phyloP scores from a whole-genome alignment of 1,140 invertebrate species.

The Drosophila chauvacae region DNA sequence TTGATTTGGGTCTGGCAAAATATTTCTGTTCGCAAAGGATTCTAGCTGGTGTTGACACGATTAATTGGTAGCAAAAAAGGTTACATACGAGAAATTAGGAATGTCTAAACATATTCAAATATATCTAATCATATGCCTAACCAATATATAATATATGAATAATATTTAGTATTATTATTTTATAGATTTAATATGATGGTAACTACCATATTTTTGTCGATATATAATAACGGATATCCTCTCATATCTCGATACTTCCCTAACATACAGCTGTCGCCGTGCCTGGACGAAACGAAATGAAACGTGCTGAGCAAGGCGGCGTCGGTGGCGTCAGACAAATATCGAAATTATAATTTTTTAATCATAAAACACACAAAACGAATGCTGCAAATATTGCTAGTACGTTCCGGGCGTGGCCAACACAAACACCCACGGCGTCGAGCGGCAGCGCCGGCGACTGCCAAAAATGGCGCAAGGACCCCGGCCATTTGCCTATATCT shows the following conservation, averaged over 20 bases:
- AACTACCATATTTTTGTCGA: background rate
- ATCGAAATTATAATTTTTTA: slow-evolving; percentile 82
- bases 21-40: background rate
- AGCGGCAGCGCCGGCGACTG: background rate
- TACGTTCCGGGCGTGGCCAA: slow-evolving; percentile 18
- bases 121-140: background rate
- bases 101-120: background rate
- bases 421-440: slow-evolving; percentile 23
- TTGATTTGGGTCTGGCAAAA: background rate
- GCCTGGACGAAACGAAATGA: slow-evolving; percentile 13
- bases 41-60: slow-evolving; percentile 10
- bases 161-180: background rate
- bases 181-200: background rate
- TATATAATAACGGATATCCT: background rate
- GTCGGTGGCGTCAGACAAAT: slow-evolving; percentile 32
- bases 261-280: slow-evolving; percentile 27
- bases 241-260: background rate
- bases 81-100: background rate
- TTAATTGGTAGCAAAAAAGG: slow-evolving; percentile 54
- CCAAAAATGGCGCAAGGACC: slow-evolving; percentile 63
- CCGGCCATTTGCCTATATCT: slow-evolving; percentile 63
- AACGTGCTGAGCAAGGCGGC: slow-evolving; percentile 40
- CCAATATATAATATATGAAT: too few species aligned
- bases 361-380: slow-evolving; percentile 62
- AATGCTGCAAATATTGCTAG: slow-evolving; percentile 36